phyloP scores from a whole-genome alignment of 2,888 invertebrate genomes.

The Campoplex nolae region DNA sequence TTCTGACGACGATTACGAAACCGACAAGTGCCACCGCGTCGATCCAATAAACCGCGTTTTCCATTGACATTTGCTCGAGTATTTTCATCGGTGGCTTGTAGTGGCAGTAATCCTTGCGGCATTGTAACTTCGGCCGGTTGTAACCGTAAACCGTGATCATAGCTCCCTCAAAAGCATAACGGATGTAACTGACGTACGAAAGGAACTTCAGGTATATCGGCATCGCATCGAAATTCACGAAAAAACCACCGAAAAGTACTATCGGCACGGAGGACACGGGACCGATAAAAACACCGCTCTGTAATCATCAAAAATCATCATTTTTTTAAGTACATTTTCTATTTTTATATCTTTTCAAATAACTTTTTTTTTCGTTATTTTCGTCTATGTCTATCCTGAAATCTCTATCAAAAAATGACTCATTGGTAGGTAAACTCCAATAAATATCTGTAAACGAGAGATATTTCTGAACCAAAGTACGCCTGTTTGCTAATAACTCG shows the following conservation, averaged over 20 bases:
- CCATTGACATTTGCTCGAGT: conserved; percentile 94
- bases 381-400: no score
- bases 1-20: conserved; percentile 92
- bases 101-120: conserved; percentile 93
- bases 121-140: conserved; percentile 92
- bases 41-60: conserved; percentile 90
- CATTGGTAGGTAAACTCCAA: no score
- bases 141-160: conserved; percentile 97
- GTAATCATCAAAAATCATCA: conserved; percentile 66
- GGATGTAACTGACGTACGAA: conserved; percentile 95
- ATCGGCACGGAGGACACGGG: conserved; percentile 97
- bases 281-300: conserved; percentile 90
- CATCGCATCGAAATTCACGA: conserved; percentile 96
- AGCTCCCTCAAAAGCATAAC: conserved; percentile 96
- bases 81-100: conserved; percentile 93
- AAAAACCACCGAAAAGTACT: conserved; percentile 97
- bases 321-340: background rate
- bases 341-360: no score
- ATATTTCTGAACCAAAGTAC: no score
- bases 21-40: conserved; percentile 93
- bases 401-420: no score
- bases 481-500: no score
- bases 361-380: no score
- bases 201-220: conserved; percentile 95
- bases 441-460: no score